Evolutionary conservation across 2,797 vertebrate species (phyloP).

Genomic region (Florisuga fusca): DNA sequence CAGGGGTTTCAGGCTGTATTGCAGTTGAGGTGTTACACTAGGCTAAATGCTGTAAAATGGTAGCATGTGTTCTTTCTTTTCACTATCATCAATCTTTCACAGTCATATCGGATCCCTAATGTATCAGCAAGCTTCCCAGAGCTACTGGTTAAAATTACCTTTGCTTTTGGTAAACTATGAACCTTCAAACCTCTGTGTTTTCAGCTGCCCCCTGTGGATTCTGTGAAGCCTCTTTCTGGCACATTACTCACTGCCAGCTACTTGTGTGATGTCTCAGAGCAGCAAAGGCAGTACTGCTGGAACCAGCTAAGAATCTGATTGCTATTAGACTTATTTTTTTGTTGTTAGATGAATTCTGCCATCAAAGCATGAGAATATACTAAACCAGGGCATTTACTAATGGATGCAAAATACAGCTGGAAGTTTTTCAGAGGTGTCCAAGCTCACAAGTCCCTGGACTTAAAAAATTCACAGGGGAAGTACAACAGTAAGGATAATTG

Average conservation of each 20-base stretch:
- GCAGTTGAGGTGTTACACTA: conserved; percentile 69
- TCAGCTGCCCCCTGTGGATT: conserved; percentile 74
- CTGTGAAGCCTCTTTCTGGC: conserved; percentile 69
- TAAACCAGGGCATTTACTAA: not conserved
- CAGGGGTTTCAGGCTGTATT: conserved; percentile 14
- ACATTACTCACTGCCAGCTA: conserved; percentile 76
- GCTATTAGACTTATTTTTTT: not conserved
- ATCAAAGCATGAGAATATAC: not conserved
- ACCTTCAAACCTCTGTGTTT: conserved; percentile 74
- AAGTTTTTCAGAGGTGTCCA: not conserved
- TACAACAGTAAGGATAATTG: not conserved
- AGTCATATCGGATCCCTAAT: conserved; percentile 64
- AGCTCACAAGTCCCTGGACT: not conserved
- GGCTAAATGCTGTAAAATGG: conserved; percentile 79
- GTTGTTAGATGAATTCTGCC: not conserved
- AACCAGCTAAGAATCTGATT: conserved; percentile 11
- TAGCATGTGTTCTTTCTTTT: conserved; percentile 78
- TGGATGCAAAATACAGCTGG: not conserved
- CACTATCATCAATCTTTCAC: conserved; percentile 82
- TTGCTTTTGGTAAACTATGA: conserved; percentile 76
- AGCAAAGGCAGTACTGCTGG: conserved; percentile 29
- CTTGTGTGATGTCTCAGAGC: conserved; percentile 54
- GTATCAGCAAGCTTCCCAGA: conserved; percentile 76
- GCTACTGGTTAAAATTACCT: conserved; percentile 77
- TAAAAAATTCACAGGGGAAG: not conserved